Percentiles rank a stretch among this genome's conserved stretches.
phyloP scores from a whole-genome alignment of 2,888 invertebrate species.

The Epinotia demarniana region DNA sequence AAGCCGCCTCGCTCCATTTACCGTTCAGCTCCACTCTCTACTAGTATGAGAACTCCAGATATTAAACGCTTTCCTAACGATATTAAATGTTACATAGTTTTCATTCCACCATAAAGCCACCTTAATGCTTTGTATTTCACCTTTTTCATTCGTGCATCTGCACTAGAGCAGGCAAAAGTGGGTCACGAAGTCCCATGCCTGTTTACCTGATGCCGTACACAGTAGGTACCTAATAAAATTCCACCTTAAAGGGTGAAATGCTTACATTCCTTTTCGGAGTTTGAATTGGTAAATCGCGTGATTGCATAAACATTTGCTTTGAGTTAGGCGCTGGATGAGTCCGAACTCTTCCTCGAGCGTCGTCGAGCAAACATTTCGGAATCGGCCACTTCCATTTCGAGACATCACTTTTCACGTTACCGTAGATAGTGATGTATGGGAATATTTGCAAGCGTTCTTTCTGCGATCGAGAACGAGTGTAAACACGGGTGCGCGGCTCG shows the following conservation, averaged over 20 bases:
- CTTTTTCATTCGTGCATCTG: conserved; percentile 34
- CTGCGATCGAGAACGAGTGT: conserved; percentile 75
- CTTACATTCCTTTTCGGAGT: conserved; percentile 43
- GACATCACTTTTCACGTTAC: conserved; percentile 64
- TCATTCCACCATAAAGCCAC: conserved; percentile 37
- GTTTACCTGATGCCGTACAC: conserved; percentile 39
- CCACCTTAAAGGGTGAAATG: conserved; percentile 37
- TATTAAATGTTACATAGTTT: conserved; percentile 41
- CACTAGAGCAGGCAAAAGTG: conserved; percentile 32
- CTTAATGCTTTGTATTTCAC: conserved; percentile 32
- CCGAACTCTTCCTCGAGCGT: conserved; percentile 25
- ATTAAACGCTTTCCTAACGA: conserved; percentile 57
- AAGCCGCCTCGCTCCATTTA: conserved; percentile 77
- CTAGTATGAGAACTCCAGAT: conserved; percentile 62
- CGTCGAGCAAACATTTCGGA: conserved; percentile 48
- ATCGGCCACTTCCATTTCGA: conserved; percentile 62
- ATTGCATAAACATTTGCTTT: conserved; percentile 63
- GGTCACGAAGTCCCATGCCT: conserved; percentile 41
- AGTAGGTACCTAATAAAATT: conserved; percentile 39
- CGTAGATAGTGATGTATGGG: conserved; percentile 66
- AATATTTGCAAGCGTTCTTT: conserved; percentile 77
- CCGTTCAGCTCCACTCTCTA: conserved; percentile 58
- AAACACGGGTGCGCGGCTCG: conserved; percentile 73
- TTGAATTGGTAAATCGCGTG: conserved; percentile 51
- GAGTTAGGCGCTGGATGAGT: conserved; percentile 62